Base-by-base conservation (phyloP, 2,888 invertebrate species). In the Morpho deidamia region DNA sequence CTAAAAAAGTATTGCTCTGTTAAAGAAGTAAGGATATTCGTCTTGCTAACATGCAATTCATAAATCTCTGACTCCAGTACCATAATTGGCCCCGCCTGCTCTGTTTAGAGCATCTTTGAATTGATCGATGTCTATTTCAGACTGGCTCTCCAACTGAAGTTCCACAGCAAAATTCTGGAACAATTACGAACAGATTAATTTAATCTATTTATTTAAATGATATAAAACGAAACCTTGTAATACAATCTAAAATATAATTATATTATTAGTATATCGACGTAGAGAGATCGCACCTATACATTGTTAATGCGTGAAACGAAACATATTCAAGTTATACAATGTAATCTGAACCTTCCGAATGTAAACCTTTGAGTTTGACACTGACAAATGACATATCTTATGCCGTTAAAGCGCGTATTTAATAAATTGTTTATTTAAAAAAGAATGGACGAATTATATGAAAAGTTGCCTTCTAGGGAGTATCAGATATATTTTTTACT, bases 21-120 rank as follows among this genome's bases (percentile, higher is more conserved):
- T 50, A 54, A 51, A 45, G 52, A 55, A 37, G 39, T 41, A 52
- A 59, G 59, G 54, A 45, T 35, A 12, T 51, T 51, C 33, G 23
- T 37, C 37, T 37, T 44, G 42, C 44, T 48, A 58, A 48, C 47
- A 38, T 50, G 39, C 45, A 76, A 77, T 83, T 90, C 88, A 91
- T 86, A 88, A 90, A 71, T 93, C 93, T 73, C 94, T 90, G 65
- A 93, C 88, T 42, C 95, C 95, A 45, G 95, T 95, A 48, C 95
- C 95, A 71, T 95, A 95, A 81, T 95, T 95, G 52, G 95, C 95
- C 62, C 95, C 95, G 38, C 95, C 94, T 55, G 95, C 95, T 74
- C 93, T 92, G 68, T 91, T 92, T 69, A 95, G 78, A 58, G 92
- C 92, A 53, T 93, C 92, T 69, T 91, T 92, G 76, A 95, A 94